phyloP scores from a whole-genome alignment of 2,113 vertebrate species.

The Cryptotis parvus region DNA sequence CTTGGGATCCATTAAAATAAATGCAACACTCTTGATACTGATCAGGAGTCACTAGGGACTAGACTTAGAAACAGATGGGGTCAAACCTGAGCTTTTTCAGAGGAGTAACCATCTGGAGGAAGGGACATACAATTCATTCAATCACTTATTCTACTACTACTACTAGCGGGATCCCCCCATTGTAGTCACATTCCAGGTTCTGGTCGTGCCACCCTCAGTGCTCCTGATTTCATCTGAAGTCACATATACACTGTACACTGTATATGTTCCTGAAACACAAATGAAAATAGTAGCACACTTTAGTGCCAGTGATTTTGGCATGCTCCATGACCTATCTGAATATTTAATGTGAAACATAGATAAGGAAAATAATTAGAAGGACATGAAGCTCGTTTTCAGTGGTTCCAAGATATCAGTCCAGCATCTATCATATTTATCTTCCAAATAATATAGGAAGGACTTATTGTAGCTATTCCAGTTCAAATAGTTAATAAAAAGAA shows the following conservation, averaged over 20 bases:
- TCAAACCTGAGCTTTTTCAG: not conserved
- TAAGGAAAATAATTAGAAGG: not conserved
- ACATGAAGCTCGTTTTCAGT: not conserved
- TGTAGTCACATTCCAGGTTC: no score
- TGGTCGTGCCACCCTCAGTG: no score
- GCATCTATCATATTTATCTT: not conserved
- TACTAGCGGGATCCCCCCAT: not conserved
- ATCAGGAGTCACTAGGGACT: not conserved
- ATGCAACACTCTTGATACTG: rapidly evolving
- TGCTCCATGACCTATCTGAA: no score
- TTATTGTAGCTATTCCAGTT: not conserved
- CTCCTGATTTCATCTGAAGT: not conserved
- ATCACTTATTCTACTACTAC: not conserved
- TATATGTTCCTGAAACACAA: rapidly evolving
- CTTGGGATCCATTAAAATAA: not conserved
- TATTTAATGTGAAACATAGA: not conserved
- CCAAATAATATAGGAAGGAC: not conserved
- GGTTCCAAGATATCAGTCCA: not conserved
- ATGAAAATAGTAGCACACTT: not conserved
- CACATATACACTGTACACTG: no score
- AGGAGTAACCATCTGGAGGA: not conserved
- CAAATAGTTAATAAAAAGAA: not conserved
- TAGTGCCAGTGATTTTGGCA: not conserved
- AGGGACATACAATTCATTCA: no score
- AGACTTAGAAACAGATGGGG: not conserved